A percentile compares a stretch with the other conserved stretches of the same genome.
Conservation (phyloP, 2,113 vertebrate species). For the Desmodus rotundus region DNA sequence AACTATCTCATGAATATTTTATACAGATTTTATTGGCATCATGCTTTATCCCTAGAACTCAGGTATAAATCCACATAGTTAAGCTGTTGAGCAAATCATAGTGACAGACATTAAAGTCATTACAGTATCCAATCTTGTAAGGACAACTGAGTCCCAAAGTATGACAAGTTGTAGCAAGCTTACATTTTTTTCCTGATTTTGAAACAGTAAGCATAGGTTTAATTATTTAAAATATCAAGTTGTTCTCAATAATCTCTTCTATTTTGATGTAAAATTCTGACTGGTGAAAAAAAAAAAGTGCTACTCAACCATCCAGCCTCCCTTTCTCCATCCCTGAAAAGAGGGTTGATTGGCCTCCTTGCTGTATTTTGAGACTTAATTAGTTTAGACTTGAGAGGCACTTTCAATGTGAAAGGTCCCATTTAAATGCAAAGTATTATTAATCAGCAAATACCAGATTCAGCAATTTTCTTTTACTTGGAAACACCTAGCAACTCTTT, state of each 20-base stretch:
- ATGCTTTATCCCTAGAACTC: conserved; percentile 35
- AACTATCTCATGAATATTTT: neutral
- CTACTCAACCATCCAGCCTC: neutral
- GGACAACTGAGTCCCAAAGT: neutral
- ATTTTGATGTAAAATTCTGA: neutral
- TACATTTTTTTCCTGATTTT: neutral
- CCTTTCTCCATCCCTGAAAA: conserved; percentile 31
- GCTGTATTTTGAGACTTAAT: conserved; percentile 38
- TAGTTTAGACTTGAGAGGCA: conserved; percentile 42
- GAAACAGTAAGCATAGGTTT: neutral
- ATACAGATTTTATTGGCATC: conserved; percentile 50
- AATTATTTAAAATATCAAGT: neutral
- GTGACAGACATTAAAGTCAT: neutral
- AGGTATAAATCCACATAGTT: conserved; percentile 27
- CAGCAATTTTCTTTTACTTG: conserved; percentile 48
- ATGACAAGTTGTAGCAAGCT: neutral
- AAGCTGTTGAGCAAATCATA: neutral
- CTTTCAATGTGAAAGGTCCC: conserved; percentile 24
- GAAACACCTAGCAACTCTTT: conserved; percentile 50
- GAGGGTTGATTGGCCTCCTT: neutral
- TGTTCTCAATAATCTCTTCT: neutral
- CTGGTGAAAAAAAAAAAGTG: neutral
- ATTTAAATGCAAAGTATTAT: conserved; percentile 54
- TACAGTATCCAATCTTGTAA: neutral
- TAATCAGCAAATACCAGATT: conserved; percentile 54